A percentile compares a stretch with the other conserved stretches of the same genome.
phyloP scores from a whole-genome alignment of 53 echinoderm and acorn worm genomes.

The Stichopus horrens region DNA sequence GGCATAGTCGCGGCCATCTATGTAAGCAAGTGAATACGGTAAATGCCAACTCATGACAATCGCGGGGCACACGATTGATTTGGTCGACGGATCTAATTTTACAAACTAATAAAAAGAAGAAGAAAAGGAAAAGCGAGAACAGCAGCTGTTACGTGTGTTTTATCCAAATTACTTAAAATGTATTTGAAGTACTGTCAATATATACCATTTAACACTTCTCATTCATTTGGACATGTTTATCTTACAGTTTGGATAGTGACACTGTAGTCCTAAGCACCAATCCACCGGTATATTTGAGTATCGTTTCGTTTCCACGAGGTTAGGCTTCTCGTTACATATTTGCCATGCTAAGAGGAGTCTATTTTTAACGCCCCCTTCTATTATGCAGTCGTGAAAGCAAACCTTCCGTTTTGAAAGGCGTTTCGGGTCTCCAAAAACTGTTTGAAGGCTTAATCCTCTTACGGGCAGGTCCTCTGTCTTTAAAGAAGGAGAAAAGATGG shows the following conservation, averaged over 20 bases:
- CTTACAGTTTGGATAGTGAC: background rate
- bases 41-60: too few relatives aligned
- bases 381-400: constrained; percentile 23
- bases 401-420: background rate
- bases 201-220: constrained; percentile 28
- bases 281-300: background rate
- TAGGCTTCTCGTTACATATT: background rate
- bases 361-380: constrained; percentile 24
- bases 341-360: background rate
- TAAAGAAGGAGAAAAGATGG: background rate
- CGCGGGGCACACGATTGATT: too few relatives aligned
- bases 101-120: too few relatives aligned
- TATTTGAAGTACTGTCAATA: constrained; percentile 33
- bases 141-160: background rate
- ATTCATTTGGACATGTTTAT: constrained; percentile 9
- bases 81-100: too few relatives aligned
- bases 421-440: background rate
- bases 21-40: too few relatives aligned
- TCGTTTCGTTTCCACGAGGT: background rate
- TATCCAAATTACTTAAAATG: background rate
- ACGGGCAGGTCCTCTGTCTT: background rate
- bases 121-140: too few relatives aligned
- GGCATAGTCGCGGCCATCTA: too few relatives aligned
- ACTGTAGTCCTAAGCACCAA: background rate
- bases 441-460: constrained; percentile 37